phyloP scores from a whole-genome alignment of 2,113 vertebrate genomes.

The Limanda limanda region DNA sequence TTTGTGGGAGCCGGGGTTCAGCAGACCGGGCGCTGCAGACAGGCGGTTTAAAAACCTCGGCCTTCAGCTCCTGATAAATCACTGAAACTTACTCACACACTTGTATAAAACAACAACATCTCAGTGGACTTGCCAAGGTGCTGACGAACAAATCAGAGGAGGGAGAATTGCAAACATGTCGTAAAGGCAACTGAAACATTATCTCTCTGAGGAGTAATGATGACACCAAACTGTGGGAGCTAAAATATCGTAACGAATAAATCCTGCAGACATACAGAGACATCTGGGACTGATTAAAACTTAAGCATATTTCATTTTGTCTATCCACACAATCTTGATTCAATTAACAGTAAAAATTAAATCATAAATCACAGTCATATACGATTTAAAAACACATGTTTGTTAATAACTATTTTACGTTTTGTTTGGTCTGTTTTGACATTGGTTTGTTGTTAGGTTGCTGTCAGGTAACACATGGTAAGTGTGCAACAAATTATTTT shows the following conservation, averaged over 20 bases:
- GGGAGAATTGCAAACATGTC: neutral
- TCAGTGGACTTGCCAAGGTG: conserved; percentile 11
- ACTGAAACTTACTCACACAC: conserved; percentile 31
- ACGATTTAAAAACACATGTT: no score
- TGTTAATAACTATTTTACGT: no score
- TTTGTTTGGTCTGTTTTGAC: no score
- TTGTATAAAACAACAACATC: conserved; percentile 36
- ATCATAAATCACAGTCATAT: no score
- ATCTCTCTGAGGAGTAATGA: conserved; percentile 1
- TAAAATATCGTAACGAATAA: neutral
- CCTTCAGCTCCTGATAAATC: conserved; percentile 55
- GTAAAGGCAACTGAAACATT: neutral
- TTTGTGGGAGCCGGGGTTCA: conserved; percentile 43
- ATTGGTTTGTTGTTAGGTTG: neutral
- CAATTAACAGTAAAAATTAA: neutral
- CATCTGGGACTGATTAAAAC: conserved; percentile 1
- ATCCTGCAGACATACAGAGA: neutral
- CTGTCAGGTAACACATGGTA: neutral
- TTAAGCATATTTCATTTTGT: neutral
- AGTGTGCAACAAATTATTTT: neutral
- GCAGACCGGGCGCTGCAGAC: conserved; percentile 24
- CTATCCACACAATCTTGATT: neutral
- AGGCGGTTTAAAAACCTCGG: conserved; percentile 24
- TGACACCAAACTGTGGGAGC: neutral
- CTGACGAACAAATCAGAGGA: conserved; percentile 20